Evolutionary conservation across 2,113 vertebrate species (phyloP), one percentile per base, ranked within the genome.

Genomic region (Rana temporaria): DNA sequence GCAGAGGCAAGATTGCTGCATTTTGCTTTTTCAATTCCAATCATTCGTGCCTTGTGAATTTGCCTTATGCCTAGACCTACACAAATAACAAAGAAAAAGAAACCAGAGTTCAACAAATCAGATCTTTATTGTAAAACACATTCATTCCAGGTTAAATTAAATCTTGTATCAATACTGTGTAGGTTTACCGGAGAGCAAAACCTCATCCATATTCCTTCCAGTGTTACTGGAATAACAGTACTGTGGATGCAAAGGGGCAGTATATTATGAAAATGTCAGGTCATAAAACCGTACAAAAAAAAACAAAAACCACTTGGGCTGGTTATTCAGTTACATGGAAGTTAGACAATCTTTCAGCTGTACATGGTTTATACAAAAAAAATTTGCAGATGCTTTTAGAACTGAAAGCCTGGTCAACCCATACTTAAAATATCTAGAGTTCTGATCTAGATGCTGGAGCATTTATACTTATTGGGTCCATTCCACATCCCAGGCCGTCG

Each of bases 61-160:
- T 42, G 9, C 38, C 6, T 3, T 48, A 48, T 14, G 2, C 20
- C 22, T 14, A 4, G 60, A 64, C 18, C 6, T 26, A 64, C 3
- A 64, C 26, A 64, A 64, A 64, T 15, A 64, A 20, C 20, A 7
- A 7, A 20, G 22, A 69, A 16, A 1, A 24, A 66, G 18, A 19
- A 32, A 24, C 32, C 53, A 15, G 14, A 26, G 16, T 65, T 77
- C 84, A 86, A 76, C 86, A 81, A 80, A 84, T 79, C 81, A 17
- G 30, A 82, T 68, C 64, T 86, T 85, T 85, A 85, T 87, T 71
- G 59, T 74, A 87, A 87, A 87, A 77, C 66, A 78, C 16, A 59
- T 85, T 20, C 63, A 84, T 48, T 78, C 53, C 64, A 85, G 84
- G 74, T 84, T 78, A 77, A 79, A 56, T 82, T 87, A 17, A 4